Evolutionary conservation across 2,797 vertebrate genomes (phyloP).

Genomic region (Lithobates pipiens): DNA sequence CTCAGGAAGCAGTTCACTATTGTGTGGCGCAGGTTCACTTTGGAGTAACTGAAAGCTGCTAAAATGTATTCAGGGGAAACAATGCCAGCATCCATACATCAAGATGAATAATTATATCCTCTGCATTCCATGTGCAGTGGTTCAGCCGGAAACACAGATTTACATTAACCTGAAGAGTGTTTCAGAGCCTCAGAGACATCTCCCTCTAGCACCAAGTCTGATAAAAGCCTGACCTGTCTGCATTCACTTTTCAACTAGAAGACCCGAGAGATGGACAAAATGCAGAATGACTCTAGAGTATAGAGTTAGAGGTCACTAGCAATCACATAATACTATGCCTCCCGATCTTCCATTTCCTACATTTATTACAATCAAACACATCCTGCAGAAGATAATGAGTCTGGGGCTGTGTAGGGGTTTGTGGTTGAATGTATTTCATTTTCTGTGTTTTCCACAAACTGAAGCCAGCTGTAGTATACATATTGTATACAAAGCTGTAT

Average conservation of each 20-base stretch:
- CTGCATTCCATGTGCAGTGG: not conserved
- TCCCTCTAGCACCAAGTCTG: constrained; percentile 1
- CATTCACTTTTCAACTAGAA: not conserved
- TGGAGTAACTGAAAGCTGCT: not conserved
- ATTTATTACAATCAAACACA: not conserved
- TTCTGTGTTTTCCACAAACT: too few species aligned
- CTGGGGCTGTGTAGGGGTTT: not conserved
- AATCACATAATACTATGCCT: not conserved
- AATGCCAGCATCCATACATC: not conserved
- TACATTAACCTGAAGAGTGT: not conserved
- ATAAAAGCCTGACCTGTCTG: constrained; percentile 2
- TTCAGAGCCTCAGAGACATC: constrained; percentile 9
- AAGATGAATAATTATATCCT: not conserved
- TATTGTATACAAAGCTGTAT: not conserved
- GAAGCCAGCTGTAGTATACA: not conserved
- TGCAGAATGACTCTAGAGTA: not conserved
- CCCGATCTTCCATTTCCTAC: not conserved
- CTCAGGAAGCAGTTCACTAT: not conserved
- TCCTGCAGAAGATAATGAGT: not conserved
- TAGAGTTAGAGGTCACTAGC: not conserved
- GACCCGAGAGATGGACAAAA: not conserved
- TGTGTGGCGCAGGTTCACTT: not conserved
- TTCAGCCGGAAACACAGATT: not conserved
- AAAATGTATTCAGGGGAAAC: not conserved
- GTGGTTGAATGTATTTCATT: too few species aligned